Evolutionary conservation across 2,888 invertebrate species (phyloP).

Genomic region (Hipparchia sbordonii): DNA sequence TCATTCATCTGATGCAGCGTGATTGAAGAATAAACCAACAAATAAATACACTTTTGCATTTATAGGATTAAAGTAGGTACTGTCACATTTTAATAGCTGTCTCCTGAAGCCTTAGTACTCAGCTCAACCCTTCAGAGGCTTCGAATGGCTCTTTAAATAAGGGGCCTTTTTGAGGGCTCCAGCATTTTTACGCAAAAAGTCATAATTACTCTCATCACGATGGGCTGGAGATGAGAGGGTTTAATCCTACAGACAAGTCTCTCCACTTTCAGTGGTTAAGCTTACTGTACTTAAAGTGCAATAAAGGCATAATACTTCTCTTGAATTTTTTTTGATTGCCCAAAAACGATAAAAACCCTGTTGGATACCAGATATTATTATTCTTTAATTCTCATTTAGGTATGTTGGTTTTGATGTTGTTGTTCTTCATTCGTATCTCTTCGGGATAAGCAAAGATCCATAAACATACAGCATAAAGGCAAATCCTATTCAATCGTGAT

Average conservation of each 20-base stretch:
- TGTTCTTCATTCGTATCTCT: too few relatives aligned
- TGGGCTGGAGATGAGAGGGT: slow-evolving; percentile 43
- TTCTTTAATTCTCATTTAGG: too few relatives aligned
- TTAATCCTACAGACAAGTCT: slow-evolving; percentile 60
- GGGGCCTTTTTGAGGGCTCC: slow-evolving; percentile 48
- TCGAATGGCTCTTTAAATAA: slow-evolving; percentile 45
- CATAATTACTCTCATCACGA: slow-evolving; percentile 71
- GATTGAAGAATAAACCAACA: too few relatives aligned
- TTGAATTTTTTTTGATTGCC: background rate
- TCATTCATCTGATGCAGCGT: too few relatives aligned
- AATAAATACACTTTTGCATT: too few relatives aligned
- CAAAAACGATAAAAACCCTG: too few relatives aligned
- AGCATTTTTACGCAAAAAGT: slow-evolving; percentile 63
- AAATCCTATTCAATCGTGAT: too few relatives aligned
- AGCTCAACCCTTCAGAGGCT: slow-evolving; percentile 39
- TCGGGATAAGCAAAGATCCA: too few relatives aligned
- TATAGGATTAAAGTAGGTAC: background rate
- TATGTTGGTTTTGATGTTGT: too few relatives aligned
- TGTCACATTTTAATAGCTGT: slow-evolving; percentile 17
- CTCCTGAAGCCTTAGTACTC: slow-evolving; percentile 19
- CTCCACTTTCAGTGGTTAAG: slow-evolving; percentile 12
- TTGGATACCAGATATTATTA: too few relatives aligned
- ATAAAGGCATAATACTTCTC: background rate
- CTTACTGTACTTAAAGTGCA: background rate
- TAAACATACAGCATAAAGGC: too few relatives aligned